A percentile compares a stretch with the other conserved stretches of the same genome.
These are phyloP conservation scores for Synanthedon formicaeformis DNA, from an alignment of 2,888 invertebrate genomes.

Conservation along the genomic window DNA sequence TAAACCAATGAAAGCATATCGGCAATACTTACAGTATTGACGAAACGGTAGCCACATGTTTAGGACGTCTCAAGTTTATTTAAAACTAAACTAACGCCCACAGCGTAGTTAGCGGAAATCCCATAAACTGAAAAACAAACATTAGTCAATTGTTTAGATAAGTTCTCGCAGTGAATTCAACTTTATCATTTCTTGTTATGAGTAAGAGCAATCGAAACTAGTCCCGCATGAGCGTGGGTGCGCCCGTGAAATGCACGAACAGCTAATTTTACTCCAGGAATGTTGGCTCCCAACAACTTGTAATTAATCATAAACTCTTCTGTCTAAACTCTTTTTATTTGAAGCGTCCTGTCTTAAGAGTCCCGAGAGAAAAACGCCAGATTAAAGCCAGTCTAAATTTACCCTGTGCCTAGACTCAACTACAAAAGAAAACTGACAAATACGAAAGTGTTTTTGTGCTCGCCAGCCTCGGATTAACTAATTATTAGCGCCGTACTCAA, in stretches of 20 bases:
- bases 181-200: conserved; percentile 1
- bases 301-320: conserved; percentile 38
- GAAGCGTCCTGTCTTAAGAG: conserved; percentile 12
- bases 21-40: no score
- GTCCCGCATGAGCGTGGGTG: conserved; percentile 24
- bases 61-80: no score
- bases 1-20: no score
- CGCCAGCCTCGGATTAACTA: background rate
- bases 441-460: background rate
- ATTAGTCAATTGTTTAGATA: background rate
- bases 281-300: conserved; percentile 40
- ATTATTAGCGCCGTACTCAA: no score
- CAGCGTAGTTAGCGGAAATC: background rate
- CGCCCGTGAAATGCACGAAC: conserved; percentile 40
- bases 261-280: conserved; percentile 51
- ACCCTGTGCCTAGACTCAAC: background rate
- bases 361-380: background rate
- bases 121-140: background rate
- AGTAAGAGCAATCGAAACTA: conserved; percentile 12
- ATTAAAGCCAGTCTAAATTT: background rate
- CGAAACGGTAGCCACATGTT: no score
- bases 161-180: background rate
- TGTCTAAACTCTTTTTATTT: conserved; percentile 17
- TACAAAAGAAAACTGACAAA: background rate
- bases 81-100: no score